phyloP scores from a whole-genome alignment of 2,113 vertebrate genomes.

The Callaeas wilsoni region DNA sequence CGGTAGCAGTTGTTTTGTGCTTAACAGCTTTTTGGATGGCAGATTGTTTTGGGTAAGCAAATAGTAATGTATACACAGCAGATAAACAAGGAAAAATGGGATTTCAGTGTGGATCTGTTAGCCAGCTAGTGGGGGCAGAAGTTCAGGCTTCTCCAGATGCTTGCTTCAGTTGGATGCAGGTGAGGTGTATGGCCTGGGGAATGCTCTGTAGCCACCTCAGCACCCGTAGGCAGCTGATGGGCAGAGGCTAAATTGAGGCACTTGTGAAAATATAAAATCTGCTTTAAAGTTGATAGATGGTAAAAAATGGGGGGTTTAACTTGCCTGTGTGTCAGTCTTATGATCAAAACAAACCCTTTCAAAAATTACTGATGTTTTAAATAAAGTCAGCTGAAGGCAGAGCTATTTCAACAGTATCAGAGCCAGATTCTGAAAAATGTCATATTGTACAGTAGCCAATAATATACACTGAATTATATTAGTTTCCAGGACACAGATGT shows the following conservation, averaged over 20 bases:
- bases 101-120: background rate
- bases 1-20: background rate
- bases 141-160: background rate
- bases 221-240: fast-evolving
- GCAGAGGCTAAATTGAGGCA: background rate
- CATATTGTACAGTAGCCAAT: background rate
- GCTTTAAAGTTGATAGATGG: background rate
- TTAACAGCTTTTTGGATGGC: background rate
- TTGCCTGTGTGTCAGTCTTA: background rate
- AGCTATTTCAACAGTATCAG: background rate
- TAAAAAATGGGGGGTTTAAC: background rate
- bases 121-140: background rate
- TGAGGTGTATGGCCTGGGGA: background rate
- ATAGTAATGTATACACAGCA: conserved; percentile 12
- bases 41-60: background rate
- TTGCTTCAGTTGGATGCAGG: background rate
- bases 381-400: background rate
- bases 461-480: background rate
- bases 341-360: background rate
- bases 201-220: background rate
- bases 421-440: background rate
- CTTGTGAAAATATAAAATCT: background rate
- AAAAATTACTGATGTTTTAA: background rate
- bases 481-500: background rate
- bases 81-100: background rate